These are phyloP conservation scores for Teleogryllus oceanicus DNA, from an alignment of 2,888 invertebrate species.

Conservation along the genomic window DNA sequence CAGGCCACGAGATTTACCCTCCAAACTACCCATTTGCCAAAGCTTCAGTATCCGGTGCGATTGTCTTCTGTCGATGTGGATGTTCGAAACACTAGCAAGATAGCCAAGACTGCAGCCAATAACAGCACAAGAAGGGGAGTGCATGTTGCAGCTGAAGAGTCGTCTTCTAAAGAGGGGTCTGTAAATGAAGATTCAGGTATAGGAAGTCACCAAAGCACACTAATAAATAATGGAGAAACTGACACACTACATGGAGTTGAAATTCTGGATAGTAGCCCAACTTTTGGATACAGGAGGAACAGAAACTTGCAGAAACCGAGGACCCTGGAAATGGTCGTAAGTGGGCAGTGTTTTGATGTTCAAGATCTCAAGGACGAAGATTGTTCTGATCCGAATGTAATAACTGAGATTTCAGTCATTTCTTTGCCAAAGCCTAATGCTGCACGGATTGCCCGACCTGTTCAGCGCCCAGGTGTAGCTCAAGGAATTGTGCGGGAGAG, in stretches of 20 bases:
- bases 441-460: neutral
- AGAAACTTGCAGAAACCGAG: slow-evolving; percentile 51
- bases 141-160: slow-evolving; percentile 41
- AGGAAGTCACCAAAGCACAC: slow-evolving; percentile 48
- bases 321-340: slow-evolving; percentile 70
- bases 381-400: slow-evolving; percentile 57
- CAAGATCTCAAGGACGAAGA: slow-evolving; percentile 58
- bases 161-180: slow-evolving; percentile 53
- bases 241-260: slow-evolving; percentile 44
- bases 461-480: neutral
- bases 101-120: slow-evolving; percentile 43
- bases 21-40: slow-evolving; percentile 69
- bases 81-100: slow-evolving; percentile 54
- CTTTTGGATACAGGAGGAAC: slow-evolving; percentile 43
- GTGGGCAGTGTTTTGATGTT: slow-evolving; percentile 71
- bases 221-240: slow-evolving; percentile 44
- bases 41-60: slow-evolving; percentile 63
- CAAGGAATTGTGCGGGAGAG: slow-evolving; percentile 52
- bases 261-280: slow-evolving; percentile 45
- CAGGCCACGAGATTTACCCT: slow-evolving; percentile 59
- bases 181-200: slow-evolving; percentile 57
- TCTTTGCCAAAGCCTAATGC: slow-evolving; percentile 47
- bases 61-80: slow-evolving; percentile 31
- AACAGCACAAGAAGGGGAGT: slow-evolving; percentile 33
- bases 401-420: slow-evolving; percentile 61